Evolutionary conservation across 2,113 vertebrate species (phyloP).

Genomic region (Pandion haliaetus): DNA sequence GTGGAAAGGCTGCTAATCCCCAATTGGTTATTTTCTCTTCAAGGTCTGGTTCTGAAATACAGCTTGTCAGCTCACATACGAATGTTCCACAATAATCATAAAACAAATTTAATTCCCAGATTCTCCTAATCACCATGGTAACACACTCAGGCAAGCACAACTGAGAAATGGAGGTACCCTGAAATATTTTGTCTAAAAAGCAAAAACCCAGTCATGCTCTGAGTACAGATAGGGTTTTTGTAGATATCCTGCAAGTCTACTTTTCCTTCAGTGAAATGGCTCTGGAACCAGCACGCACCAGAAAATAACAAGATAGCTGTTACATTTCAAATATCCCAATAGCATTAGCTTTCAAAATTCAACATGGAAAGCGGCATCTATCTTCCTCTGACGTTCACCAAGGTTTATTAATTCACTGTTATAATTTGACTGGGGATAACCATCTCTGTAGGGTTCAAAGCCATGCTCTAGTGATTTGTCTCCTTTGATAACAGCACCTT

Average conservation of each 20-base stretch:
- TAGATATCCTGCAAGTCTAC: not conserved
- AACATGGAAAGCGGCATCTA: not conserved
- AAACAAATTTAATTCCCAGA: conserved; percentile 7
- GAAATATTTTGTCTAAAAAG: not conserved
- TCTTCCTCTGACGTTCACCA: not conserved
- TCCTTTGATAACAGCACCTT: not conserved
- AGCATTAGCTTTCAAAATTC: not conserved
- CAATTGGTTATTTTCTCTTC: not conserved
- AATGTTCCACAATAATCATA: not conserved
- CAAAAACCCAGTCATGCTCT: not conserved
- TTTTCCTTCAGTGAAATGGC: not conserved
- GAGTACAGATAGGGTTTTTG: not conserved
- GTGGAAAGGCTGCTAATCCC: not conserved
- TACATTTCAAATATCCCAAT: not conserved
- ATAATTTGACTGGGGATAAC: not conserved
- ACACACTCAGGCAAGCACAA: not conserved
- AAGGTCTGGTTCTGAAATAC: not conserved
- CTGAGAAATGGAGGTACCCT: not conserved
- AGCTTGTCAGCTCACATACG: not conserved
- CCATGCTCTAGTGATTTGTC: not conserved
- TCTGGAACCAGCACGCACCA: not conserved
- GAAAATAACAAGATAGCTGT: not conserved
- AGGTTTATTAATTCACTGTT: not conserved
- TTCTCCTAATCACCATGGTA: conserved; percentile 24
- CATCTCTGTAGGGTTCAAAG: not conserved